Percentiles rank a stretch among this genome's conserved stretches.
These are phyloP conservation scores for Taxidea taxus DNA, from an alignment of 2,113 vertebrate genomes.

Conservation along the genomic window DNA sequence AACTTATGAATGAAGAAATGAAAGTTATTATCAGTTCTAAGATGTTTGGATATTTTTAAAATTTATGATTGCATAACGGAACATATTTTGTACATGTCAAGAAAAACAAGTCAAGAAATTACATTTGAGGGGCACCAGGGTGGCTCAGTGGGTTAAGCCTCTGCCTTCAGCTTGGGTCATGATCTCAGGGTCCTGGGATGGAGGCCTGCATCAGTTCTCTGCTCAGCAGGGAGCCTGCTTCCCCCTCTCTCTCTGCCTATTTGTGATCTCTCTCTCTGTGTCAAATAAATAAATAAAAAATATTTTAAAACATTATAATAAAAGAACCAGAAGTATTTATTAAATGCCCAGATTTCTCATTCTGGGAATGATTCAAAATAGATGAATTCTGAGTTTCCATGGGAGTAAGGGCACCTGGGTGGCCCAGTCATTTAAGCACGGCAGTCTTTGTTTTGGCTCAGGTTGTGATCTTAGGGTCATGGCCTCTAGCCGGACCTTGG, in stretches of 20 bases:
- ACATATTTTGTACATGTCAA: not conserved
- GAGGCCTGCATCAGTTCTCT: too few species aligned
- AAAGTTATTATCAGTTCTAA: not conserved
- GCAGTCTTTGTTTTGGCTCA: not conserved
- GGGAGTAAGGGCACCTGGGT: not conserved
- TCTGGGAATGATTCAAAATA: not conserved
- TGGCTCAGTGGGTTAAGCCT: too few species aligned
- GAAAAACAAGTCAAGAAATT: not conserved
- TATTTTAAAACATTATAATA: not conserved
- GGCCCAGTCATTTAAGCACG: not conserved
- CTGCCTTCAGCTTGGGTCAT: too few species aligned
- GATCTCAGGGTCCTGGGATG: too few species aligned
- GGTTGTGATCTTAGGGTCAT: not conserved
- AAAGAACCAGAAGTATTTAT: not conserved
- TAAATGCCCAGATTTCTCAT: not conserved
- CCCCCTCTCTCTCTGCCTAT: too few species aligned
- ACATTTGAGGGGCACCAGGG: not conserved
- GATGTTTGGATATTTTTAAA: not conserved
- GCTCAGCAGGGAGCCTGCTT: too few species aligned
- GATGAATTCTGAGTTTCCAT: not conserved
- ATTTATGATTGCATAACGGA: not conserved
- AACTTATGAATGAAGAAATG: not conserved
- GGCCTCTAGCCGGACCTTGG: not conserved
- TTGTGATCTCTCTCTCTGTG: too few species aligned
- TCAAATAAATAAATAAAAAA: not conserved